Base-by-base conservation (phyloP, 2,113 vertebrate species). In the Tonatia bakeri region DNA sequence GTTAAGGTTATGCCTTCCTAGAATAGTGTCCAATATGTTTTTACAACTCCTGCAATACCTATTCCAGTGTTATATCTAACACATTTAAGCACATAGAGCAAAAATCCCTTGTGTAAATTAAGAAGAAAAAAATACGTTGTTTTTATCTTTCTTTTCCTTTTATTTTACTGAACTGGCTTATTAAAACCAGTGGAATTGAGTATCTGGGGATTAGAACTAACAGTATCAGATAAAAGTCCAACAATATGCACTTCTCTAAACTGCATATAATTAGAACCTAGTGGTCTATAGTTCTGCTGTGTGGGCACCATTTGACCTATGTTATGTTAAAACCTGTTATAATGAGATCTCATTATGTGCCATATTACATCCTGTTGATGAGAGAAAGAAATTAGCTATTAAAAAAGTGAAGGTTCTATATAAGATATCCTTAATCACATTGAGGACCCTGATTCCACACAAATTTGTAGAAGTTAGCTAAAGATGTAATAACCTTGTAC, bases 351-450 rank as follows among this genome's bases (percentile, higher is more conserved):
- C 81, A 64, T 95, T 85, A 88, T 86, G n/a, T 94, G 65, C 94
- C 45, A 65, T 64, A 69, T 61, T 91, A 26, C 73, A 14, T 88
- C 40, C 81, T 82, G 72, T 86, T 95, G 67, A 81, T 82, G 88
- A 94, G 77, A 91, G 38, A 43, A 69, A 92, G 52, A 94, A 94
- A 79, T 69, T 79, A 76, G 28, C 67, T 90, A 40, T 72, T 45
- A 69, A 85, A 95, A 90, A 59, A 54, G 45, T 11, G 7, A 84
- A 96, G 19, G 15, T 52, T 96, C 64, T 80, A 33, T 24, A 17
- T 82, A 92, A 94, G 24, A 92, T 95, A 94, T 85, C 96, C 87
- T 82, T 91, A 56, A 90, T 90, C 90, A 95, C 84, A 87, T 56
- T 94, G 76, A 94, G 20, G 79, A 92, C 56, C n/a, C 59, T 80